Conservation (phyloP, 53 echinoderm and acorn worm species). For the Astropecten irregularis region DNA sequence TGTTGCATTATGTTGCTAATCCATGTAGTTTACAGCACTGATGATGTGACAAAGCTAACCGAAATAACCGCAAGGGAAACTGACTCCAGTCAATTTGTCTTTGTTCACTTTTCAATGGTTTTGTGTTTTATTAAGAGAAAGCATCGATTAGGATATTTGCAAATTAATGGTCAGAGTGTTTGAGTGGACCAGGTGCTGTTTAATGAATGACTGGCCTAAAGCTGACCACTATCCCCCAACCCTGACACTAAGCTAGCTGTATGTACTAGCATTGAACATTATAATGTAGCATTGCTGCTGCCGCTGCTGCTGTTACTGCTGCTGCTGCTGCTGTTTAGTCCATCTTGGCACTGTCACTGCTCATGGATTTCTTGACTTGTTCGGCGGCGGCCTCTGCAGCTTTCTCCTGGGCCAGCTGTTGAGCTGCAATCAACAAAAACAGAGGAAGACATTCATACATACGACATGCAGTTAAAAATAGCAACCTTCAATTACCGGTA, state of each 20-base stretch:
- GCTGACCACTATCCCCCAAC: neutral
- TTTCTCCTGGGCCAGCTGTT: conserved; percentile 87
- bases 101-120: no score
- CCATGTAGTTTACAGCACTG: no score
- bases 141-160: no score
- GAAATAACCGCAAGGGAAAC: no score
- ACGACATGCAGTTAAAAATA: neutral
- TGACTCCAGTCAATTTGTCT: no score
- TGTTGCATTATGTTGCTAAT: no score
- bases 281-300: no score
- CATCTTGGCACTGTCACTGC: conserved; percentile 52
- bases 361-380: conserved; percentile 88
- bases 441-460: neutral
- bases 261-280: neutral
- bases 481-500: neutral
- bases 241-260: neutral
- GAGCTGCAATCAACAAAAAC: conserved; percentile 65
- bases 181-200: no score
- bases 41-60: no score
- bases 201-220: neutral
- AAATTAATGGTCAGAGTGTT: no score
- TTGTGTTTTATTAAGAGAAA: no score
- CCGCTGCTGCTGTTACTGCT: no score
- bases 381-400: conserved; percentile 92
- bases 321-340: conserved; percentile 55